These are phyloP conservation scores for Intellagama lesueurii DNA, from an alignment of 2,797 vertebrate genomes.

Conservation along the genomic window DNA sequence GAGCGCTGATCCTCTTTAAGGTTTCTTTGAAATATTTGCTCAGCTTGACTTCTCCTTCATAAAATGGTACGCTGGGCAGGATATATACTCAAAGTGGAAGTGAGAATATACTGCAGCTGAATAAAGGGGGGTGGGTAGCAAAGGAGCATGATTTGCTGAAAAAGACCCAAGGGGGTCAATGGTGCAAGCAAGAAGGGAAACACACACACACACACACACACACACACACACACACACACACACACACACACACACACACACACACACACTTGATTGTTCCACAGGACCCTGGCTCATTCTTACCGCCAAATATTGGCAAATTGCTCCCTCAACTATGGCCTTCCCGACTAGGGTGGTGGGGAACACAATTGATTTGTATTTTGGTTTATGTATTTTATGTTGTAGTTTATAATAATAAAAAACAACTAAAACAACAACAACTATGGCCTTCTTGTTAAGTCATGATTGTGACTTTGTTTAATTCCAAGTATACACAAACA, in stretches of 20 bases:
- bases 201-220: no score
- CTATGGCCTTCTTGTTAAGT: not conserved
- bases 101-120: not conserved
- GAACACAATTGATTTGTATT: no score
- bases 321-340: not conserved
- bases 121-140: fast-evolving
- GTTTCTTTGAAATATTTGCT: not conserved
- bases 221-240: no score
- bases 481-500: not conserved
- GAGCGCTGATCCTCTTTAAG: conserved; percentile 7
- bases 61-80: not conserved
- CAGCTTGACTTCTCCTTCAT: conserved; percentile 5
- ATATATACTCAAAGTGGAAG: not conserved
- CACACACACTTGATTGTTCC: not conserved
- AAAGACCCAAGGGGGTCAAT: not conserved
- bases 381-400: no score
- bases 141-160: not conserved
- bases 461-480: not conserved
- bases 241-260: no score
- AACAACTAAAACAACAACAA: no score
- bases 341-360: not conserved
- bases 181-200: not conserved
- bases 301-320: not conserved
- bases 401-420: no score
- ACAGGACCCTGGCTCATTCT: not conserved